Percentiles rank a stretch among this genome's conserved stretches.
These are phyloP conservation scores for Procambarus virginalis DNA, from an alignment of 1,140 invertebrate genomes.

Conservation along the genomic window DNA sequence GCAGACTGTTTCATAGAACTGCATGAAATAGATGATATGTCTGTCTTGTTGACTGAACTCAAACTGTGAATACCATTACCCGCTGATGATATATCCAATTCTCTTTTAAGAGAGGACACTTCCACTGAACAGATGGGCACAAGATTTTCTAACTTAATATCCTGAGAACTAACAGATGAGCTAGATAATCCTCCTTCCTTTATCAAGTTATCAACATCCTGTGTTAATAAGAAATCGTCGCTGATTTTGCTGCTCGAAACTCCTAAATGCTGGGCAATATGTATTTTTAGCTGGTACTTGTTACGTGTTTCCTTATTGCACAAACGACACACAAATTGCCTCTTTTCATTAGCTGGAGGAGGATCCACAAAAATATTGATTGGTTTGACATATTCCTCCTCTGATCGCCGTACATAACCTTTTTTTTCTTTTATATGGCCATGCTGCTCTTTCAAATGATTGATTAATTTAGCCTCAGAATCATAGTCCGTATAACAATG, in stretches of 20 bases:
- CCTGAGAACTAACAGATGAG: not conserved
- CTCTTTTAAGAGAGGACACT: not conserved
- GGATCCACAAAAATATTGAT: slow-evolving; percentile 32
- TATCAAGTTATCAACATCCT: not conserved
- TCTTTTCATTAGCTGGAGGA: not conserved
- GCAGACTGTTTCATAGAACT: not conserved
- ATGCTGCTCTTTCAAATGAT: slow-evolving; percentile 9
- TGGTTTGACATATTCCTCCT: not conserved
- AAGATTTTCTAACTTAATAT: not conserved
- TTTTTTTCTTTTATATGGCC: slow-evolving; percentile 13
- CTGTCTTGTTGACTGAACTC: not conserved
- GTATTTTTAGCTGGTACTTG: slow-evolving; percentile 19
- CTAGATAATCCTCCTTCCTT: slow-evolving; percentile 1
- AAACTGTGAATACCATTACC: not conserved
- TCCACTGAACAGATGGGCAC: not conserved
- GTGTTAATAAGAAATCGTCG: slow-evolving; percentile 27
- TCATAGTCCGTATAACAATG: slow-evolving; percentile 5
- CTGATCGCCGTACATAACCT: slow-evolving; percentile 2
- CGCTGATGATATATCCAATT: not conserved
- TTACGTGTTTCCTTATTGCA: slow-evolving; percentile 24
- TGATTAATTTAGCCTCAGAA: not conserved
- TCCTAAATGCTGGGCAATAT: slow-evolving; percentile 50
- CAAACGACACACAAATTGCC: slow-evolving; percentile 25
- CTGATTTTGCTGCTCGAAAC: slow-evolving; percentile 29
- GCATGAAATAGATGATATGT: not conserved